Percentiles rank a stretch among this genome's conserved stretches.
Evolutionary conservation across 2,797 vertebrate species (phyloP).

Genomic region (Sebastes nivosus): DNA sequence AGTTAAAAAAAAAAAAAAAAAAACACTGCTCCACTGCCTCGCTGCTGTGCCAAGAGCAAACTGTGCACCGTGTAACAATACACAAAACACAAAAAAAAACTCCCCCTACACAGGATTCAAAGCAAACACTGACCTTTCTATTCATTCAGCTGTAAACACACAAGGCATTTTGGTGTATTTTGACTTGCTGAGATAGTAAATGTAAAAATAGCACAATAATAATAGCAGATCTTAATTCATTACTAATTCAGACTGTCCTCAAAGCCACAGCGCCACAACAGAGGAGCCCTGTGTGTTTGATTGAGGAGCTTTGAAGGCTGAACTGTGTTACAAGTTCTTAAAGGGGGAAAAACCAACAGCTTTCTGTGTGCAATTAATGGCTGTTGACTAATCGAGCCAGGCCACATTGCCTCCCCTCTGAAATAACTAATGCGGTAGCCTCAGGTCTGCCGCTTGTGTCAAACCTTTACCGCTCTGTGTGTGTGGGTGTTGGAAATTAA

Average conservation of each 20-base stretch:
- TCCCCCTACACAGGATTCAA: slow-evolving; percentile 5
- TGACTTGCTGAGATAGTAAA: neutral
- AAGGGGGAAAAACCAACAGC: slow-evolving; percentile 32
- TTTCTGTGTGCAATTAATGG: slow-evolving; percentile 73
- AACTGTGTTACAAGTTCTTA: slow-evolving; percentile 48
- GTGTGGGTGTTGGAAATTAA: slow-evolving; percentile 80
- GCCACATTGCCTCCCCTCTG: slow-evolving; percentile 77
- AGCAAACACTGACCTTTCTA: slow-evolving; percentile 45
- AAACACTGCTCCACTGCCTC: slow-evolving; percentile 18
- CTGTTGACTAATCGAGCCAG: slow-evolving; percentile 75
- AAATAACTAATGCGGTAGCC: slow-evolving; percentile 73
- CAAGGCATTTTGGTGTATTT: neutral
- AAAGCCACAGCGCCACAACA: slow-evolving; percentile 20
- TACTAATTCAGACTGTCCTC: neutral
- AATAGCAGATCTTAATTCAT: slow-evolving; percentile 9
- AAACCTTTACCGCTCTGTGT: slow-evolving; percentile 70
- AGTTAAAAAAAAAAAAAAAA: slow-evolving; percentile 17
- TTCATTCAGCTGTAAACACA: slow-evolving; percentile 34
- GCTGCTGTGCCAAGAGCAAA: slow-evolving; percentile 49
- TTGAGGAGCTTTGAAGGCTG: slow-evolving; percentile 60
- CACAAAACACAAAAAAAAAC: neutral
- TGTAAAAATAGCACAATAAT: slow-evolving; percentile 11
- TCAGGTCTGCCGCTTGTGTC: slow-evolving; percentile 74
- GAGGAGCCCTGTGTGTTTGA: slow-evolving; percentile 45
- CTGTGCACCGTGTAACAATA: slow-evolving; percentile 21